Base-by-base conservation (phyloP, 2,888 invertebrate genomes). In the Opisthograptis luteolata region DNA sequence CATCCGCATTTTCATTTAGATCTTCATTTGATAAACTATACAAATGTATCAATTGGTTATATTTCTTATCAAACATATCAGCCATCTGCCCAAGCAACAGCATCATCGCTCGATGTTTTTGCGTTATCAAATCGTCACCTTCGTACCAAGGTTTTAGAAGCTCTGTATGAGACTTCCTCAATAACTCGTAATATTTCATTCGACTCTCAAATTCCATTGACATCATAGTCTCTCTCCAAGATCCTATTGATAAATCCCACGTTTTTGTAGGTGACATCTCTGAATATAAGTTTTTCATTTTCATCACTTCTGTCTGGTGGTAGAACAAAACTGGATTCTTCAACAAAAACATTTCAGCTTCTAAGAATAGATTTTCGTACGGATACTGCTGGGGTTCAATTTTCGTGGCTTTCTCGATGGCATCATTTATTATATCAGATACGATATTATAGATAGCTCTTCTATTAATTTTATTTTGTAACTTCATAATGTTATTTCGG, bases 291-390 rank as follows among this genome's bases (percentile, higher is more conserved):
- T 72, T 69, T 37, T 74, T 81, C 75, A 90, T 73, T 60, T 76
- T 78, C 17, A 54, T 48, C 0, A 90, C 83, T 61, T 87, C 84
- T 5, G 87, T 83, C 59, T 90, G 89, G 55, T 88, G 88, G 55
- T 89, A 90, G 48, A 72, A 89, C 41, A 84, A 87, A 19, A 86
- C 78, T 1, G 86, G 84, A 60, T 90, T 90, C 55, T 82, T 88
- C 81, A 87, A 76, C 2, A 79, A 56, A 68, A 89, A 90, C 7
- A 87, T 60, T 66, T 88, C 86, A 0, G 73, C 74, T 69, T 90
- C 89, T 22, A 87, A 56, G 32, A 89, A 79, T 9, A 73, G 54
- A 43, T 85, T 72, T 34, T 81, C 79, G 41, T 90, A 90, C 0
- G 87, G 81, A 65, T 84, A 87, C 12, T 68, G 66, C 53, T 79